A percentile compares a stretch with the other conserved stretches of the same genome.
phyloP scores from a whole-genome alignment of 2,888 invertebrate species.

The Amaurobius ferox region DNA sequence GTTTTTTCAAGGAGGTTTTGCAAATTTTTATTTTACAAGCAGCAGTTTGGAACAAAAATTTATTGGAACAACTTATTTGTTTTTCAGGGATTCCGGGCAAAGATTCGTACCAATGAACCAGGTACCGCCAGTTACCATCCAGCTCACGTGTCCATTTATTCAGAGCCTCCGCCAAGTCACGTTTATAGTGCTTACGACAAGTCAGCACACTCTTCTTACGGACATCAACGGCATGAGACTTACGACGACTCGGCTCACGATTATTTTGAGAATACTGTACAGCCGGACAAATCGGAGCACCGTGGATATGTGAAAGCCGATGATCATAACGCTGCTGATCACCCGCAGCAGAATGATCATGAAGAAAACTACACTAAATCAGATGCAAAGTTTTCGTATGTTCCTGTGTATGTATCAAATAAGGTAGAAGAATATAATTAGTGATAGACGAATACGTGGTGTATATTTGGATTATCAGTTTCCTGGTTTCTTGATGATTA shows the following conservation, averaged over 20 bases:
- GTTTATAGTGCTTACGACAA: neutral
- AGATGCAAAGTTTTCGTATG: neutral
- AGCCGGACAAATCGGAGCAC: neutral
- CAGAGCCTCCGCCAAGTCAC: constrained; percentile 33
- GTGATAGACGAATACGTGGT: too few species aligned
- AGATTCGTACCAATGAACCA: constrained; percentile 50
- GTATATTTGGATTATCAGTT: too few species aligned
- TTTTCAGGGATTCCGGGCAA: constrained; percentile 48
- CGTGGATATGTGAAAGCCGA: neutral
- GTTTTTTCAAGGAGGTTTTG: too few species aligned
- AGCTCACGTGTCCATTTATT: constrained; percentile 37
- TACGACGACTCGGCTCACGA: neutral
- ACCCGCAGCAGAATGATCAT: neutral
- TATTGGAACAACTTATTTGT: too few species aligned
- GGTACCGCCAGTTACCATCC: constrained; percentile 44
- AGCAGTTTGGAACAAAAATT: too few species aligned
- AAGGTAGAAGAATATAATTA: neutral
- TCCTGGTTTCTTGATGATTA: too few species aligned
- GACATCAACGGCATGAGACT: neutral
- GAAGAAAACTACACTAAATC: neutral
- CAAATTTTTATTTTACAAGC: too few species aligned
- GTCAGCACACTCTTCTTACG: neutral
- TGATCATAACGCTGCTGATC: neutral
- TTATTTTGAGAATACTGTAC: neutral
- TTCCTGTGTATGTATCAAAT: neutral